Base-by-base conservation (phyloP, 2,888 invertebrate genomes). In the Drosophila mulleri region DNA sequence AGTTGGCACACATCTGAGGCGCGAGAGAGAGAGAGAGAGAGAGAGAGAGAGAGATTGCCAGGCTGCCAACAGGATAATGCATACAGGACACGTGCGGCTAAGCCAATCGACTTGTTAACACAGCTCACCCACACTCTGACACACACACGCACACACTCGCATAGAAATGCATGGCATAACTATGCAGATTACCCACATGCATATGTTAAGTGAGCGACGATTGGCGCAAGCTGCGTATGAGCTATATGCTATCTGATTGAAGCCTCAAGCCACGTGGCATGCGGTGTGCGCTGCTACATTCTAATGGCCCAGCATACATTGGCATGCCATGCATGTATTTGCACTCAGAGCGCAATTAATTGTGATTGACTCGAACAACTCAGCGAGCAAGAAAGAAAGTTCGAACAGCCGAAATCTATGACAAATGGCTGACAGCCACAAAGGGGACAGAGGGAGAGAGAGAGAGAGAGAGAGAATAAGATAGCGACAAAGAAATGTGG, bases 1-100 rank as follows among this genome's bases (percentile, higher is more conserved):
- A 85, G 67, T 74, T 88, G 88, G 70, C 89, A 82, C 54, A 80
- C 68, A 77, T 76, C 64, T 60, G 44, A 29, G 53, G 29, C 56
- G 56, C 35, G 56, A 26, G 26, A 26, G 26, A 7, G 50, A 16
- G 29, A 29, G 52, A 39, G 56, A 20, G 32, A 6, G 26, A 26
- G 26, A 26, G 50, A 20, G 8, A 29, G 26, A 8, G 29, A 7
- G 29, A 11, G 32, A 42, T 50, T 47, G 65, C 52, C 29, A 18
- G 11, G 39, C 32, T 20, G 5, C 35, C 42, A n/a, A 11, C 63
- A 63, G 80, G 50, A 64, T 67, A 67, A 62, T 60, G 44, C 59
- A 45, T 39, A 62, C 41, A 67, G 64, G 45, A 80, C 67, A 80
- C 64, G 72, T 80, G 64, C 76, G 53, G 37, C 60, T 26, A 35